Evolutionary conservation across 2,113 vertebrate species (phyloP).

Genomic region (Melanotaenia duboulayi): DNA sequence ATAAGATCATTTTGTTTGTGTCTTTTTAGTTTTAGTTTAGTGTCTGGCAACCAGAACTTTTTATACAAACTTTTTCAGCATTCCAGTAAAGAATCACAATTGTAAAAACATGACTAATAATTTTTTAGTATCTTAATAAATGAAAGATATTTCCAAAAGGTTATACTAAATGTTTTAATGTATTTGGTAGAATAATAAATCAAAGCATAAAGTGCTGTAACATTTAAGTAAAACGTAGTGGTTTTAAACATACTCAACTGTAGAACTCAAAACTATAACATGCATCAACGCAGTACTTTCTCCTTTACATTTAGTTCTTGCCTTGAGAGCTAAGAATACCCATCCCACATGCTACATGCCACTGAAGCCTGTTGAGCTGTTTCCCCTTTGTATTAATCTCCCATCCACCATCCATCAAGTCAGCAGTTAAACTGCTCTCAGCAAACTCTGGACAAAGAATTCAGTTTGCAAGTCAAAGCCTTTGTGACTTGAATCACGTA

Average conservation of each 20-base stretch:
- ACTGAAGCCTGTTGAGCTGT: conserved; percentile 56
- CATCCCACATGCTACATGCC: conserved; percentile 23
- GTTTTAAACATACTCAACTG: not conserved
- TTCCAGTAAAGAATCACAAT: not conserved
- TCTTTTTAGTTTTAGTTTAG: too few relatives aligned
- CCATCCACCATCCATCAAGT: conserved; percentile 52
- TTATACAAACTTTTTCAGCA: too few relatives aligned
- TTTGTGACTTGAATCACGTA: conserved; percentile 57
- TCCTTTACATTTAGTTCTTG: not conserved
- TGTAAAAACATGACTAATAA: not conserved
- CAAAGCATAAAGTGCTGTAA: not conserved
- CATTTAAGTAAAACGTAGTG: not conserved
- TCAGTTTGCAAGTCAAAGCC: conserved; percentile 29
- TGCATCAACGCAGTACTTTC: not conserved
- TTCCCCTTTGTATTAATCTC: conserved; percentile 64
- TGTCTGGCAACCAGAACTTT: too few relatives aligned
- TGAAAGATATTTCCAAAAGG: too few relatives aligned
- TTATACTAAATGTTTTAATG: not conserved
- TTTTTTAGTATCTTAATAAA: not conserved
- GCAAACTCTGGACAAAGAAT: conserved; percentile 35
- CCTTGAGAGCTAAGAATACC: conserved; percentile 45
- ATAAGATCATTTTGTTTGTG: too few relatives aligned
- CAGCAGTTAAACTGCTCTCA: conserved; percentile 42
- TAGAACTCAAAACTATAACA: not conserved
- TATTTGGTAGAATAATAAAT: not conserved